phyloP scores from a whole-genome alignment of 2,888 invertebrate genomes.

The Polylopha cassiicola region DNA sequence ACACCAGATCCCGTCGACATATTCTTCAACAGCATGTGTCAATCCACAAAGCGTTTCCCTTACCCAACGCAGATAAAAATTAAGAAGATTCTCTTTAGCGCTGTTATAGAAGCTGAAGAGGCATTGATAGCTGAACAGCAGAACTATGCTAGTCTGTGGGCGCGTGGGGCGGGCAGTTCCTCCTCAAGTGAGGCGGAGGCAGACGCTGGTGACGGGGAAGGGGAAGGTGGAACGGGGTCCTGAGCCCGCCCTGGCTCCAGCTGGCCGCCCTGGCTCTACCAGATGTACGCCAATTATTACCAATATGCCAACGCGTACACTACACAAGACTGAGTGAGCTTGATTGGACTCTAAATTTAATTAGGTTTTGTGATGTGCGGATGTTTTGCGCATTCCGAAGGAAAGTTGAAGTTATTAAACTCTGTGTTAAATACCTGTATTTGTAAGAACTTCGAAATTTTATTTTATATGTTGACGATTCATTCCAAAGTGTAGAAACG shows the following conservation, averaged over 20 bases:
- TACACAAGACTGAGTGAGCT: too few relatives aligned
- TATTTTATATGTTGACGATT: too few relatives aligned
- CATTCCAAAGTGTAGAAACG: too few relatives aligned
- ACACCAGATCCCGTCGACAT: constrained; percentile 59
- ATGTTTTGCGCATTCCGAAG: too few relatives aligned
- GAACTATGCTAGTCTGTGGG: constrained; percentile 63
- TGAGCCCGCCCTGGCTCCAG: constrained; percentile 33
- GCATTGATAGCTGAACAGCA: constrained; percentile 62
- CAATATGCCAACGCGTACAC: constrained; percentile 27
- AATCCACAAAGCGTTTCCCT: constrained; percentile 63
- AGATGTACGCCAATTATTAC: constrained; percentile 23
- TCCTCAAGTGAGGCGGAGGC: constrained; percentile 41
- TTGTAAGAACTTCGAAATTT: too few relatives aligned
- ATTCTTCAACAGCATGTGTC: constrained; percentile 71
- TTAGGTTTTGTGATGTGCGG: too few relatives aligned
- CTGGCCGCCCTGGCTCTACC: constrained; percentile 22
- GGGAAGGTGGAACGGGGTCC: constrained; percentile 43
- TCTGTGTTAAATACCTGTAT: too few relatives aligned
- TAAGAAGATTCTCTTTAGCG: constrained; percentile 57
- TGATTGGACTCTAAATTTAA: too few relatives aligned
- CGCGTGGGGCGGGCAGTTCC: constrained; percentile 43
- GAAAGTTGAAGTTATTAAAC: too few relatives aligned
- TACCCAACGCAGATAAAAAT: constrained; percentile 63
- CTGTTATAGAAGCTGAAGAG: constrained; percentile 64
- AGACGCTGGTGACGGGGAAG: constrained; percentile 26